Percentiles rank a stretch among this genome's conserved stretches.
These are phyloP conservation scores for Euwallacea fornicatus DNA, from an alignment of 1,140 invertebrate genomes.

Conservation along the genomic window DNA sequence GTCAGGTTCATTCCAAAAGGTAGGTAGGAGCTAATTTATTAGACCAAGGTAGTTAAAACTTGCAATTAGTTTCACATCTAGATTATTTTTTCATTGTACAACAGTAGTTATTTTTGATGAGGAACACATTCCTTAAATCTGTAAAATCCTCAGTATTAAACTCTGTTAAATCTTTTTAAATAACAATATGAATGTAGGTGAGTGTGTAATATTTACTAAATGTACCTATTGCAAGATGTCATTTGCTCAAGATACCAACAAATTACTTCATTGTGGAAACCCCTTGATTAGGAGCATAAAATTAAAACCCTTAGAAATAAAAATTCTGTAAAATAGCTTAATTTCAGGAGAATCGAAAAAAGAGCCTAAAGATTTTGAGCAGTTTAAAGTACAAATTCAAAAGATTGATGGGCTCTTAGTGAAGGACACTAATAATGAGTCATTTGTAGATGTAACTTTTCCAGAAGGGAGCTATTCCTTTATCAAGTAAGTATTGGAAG, in stretches of 20 bases:
- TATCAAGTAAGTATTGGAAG: slow-evolving; percentile 42
- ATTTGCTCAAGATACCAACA: no score
- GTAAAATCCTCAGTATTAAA: no score
- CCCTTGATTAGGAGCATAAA: no score
- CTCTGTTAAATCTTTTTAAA: no score
- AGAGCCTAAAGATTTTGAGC: slow-evolving; percentile 39
- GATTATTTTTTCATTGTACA: background rate
- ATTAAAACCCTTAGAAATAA: no score
- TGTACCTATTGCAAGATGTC: no score
- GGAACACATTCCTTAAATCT: no score
- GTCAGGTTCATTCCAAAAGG: slow-evolving; percentile 43
- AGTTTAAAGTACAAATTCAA: slow-evolving; percentile 45
- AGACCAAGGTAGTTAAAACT: background rate
- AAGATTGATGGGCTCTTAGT: slow-evolving; percentile 49
- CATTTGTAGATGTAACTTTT: slow-evolving; percentile 45
- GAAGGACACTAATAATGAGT: slow-evolving; percentile 37
- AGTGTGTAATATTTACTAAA: no score
- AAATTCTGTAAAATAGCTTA: background rate
- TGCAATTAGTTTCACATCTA: background rate
- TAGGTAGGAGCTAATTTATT: slow-evolving; percentile 15
- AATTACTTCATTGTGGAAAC: no score
- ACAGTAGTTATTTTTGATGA: no score
- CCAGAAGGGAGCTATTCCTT: slow-evolving; percentile 48
- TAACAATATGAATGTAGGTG: no score
- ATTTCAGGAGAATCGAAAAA: slow-evolving; percentile 41